phyloP scores from a whole-genome alignment of 2,888 invertebrate genomes.

The Drosophila birchii region DNA sequence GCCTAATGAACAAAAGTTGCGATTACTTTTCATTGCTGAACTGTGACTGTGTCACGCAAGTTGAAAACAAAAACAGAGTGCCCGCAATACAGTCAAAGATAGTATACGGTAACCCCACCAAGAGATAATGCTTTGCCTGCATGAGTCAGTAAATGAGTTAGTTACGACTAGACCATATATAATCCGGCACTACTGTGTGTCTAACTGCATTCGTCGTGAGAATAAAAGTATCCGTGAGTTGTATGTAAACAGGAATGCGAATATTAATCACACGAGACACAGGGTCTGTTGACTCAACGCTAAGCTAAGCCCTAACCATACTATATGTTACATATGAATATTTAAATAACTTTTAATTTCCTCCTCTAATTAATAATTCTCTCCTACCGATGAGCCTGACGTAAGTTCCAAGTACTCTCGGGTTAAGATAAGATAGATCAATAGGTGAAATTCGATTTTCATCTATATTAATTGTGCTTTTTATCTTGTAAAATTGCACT shows the following conservation, averaged over 20 bases:
- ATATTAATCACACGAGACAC: slow-evolving; percentile 9
- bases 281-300: slow-evolving; percentile 1
- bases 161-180: slow-evolving; percentile 21
- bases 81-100: slow-evolving; percentile 1
- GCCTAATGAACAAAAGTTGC: slow-evolving; percentile 67
- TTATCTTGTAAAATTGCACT: neutral
- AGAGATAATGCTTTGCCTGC: slow-evolving; percentile 5
- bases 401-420: neutral
- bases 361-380: neutral
- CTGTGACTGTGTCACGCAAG: slow-evolving; percentile 52
- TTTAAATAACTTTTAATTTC: neutral
- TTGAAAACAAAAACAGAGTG: slow-evolving; percentile 6
- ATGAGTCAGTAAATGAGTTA: slow-evolving; percentile 27
- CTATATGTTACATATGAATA: neutral
- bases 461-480: neutral
- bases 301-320: neutral
- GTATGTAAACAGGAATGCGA: slow-evolving; percentile 3
- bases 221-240: slow-evolving; percentile 4
- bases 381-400: neutral
- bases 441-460: neutral
- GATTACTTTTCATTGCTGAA: slow-evolving; percentile 53
- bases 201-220: slow-evolving; percentile 41
- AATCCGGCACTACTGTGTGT: slow-evolving; percentile 18
- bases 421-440: neutral
- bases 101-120: slow-evolving; percentile 10